Base-by-base conservation (phyloP, 35 echinoderm and acorn worm genomes). In the Holothuria glaberrima region DNA sequence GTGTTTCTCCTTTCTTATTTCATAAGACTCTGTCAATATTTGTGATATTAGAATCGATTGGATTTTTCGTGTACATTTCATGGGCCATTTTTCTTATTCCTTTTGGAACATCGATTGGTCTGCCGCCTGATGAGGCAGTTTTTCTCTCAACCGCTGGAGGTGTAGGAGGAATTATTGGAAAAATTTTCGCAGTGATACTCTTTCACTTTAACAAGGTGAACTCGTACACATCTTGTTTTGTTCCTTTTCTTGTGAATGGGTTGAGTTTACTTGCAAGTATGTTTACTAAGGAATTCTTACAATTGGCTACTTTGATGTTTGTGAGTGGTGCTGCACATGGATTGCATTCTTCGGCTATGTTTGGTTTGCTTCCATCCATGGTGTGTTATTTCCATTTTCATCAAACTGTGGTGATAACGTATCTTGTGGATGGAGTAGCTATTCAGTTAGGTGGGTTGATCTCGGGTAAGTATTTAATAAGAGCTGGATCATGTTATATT, bases 81-180 rank as follows among this genome's bases (percentile, higher is more conserved):
- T 78, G 74, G 74, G 74, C 74, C 9, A 21, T 78, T 5, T 78
- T 78, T 78, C 74, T 78, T 26, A 38, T 78, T 6, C 74, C 74
- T 24, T 41, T 78, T 78, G 74, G 74, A 48, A 78, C 21, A 78
- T 21, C 35, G 6, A 12, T 48, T 5, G 74, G 74, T 22, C 14
- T 78, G 21, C 29, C 74, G 1, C 38, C 44, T 48, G 10, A 48
- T 21, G 74, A 78, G 48, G 74, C 74, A 5, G 74, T 78, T 7
- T 48, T 19, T 48, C n/a, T 78, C 5, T 52, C 74, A 6, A 26
- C 74, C 0, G 44, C 50, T 78, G 74, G 74, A 12, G 74, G 74
- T 9, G 9, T 78, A 24, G 74, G 74, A 1, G 74, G 74, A 0
- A 48, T 78, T 3, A 6, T 78, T n/a, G 74, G 74, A 4, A 78